A percentile compares a stretch with the other conserved stretches of the same genome.
These are phyloP conservation scores for Nilaparvata lugens DNA, from an alignment of 1,140 invertebrate species.

Conservation along the genomic window DNA sequence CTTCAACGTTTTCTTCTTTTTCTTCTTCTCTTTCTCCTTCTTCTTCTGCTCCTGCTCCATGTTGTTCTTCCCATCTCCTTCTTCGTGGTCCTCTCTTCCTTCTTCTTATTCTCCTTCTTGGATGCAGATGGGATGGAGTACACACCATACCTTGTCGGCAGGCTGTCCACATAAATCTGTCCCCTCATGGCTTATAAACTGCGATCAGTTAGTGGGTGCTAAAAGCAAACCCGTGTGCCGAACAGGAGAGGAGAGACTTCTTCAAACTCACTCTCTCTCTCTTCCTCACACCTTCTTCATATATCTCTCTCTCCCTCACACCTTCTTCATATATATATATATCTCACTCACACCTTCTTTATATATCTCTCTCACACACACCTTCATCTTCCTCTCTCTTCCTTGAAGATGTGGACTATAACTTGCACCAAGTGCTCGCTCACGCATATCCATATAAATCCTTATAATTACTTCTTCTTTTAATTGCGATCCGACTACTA, in stretches of 20 bases:
- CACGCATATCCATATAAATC: conserved; percentile 4
- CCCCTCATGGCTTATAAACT: not conserved
- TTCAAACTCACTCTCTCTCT: too few species aligned
- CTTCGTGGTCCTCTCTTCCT: too few species aligned
- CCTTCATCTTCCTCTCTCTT: not conserved
- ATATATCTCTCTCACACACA: not conserved
- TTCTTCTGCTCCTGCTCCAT: too few species aligned
- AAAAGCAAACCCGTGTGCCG: not conserved
- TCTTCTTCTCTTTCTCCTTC: too few species aligned
- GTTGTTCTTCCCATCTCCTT: too few species aligned
- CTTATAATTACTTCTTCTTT: conserved; percentile 3
- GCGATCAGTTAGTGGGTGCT: conserved; percentile 1
- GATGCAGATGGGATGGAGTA: not conserved
- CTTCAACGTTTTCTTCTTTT: too few species aligned
- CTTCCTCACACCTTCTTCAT: not conserved
- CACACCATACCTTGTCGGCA: not conserved
- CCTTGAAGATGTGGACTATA: not conserved
- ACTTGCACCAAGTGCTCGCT: not conserved
- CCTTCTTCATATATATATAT: not conserved
- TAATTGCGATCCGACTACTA: not conserved
- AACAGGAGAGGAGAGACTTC: not conserved
- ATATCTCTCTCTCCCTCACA: not conserved
- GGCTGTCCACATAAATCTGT: conserved; percentile 3
- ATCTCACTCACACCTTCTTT: not conserved
- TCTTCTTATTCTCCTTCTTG: too few species aligned